Base-by-base conservation (phyloP, 1,140 invertebrate genomes). In the Metaphire vulgaris region DNA sequence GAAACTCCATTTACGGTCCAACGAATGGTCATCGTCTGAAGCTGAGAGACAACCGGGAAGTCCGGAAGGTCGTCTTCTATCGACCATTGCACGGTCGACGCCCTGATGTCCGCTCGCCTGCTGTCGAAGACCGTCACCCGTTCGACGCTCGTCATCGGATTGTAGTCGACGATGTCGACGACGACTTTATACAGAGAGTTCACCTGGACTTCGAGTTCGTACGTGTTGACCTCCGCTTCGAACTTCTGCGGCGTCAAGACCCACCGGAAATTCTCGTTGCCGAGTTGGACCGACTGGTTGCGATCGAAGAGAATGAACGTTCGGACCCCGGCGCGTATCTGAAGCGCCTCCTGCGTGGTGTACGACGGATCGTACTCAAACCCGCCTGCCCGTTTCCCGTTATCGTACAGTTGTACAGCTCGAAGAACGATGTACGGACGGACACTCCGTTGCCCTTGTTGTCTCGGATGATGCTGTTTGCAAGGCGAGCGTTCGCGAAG, bases 331-430 rank as follows among this genome's bases (percentile, higher is more conserved):
- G 69, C 32, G n/a, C 77, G 29, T 6, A 78, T 21, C 26, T 80
- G 78, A 0, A 83, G 79, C 12, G 82, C 83, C 68, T 86, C 83
- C 69, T 84, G 82, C 6, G 91, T 91, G 12, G 92, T 91, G 68
- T 98, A 88, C 15, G 91, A 91, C 1, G 96, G 94, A 88, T 99
- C 92, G 83, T 98, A 97, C 75, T 92, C 90, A 79, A 99, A 92
- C 0, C 96, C 97, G 93, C 92, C 68, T 92, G 88, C 69, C 89
- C 89, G 84, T 98, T 99, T 74, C 93, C 77, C 0, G 71, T 78
- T 69, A 85, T 77, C 1, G 77, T 82, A 2, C 81, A 80, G 76
- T 83, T 80, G 1, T 75, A 76, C 0, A 85, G 67, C 21, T 81
- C 72, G 15, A 85, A 69, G 70, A 80, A 80, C 21, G 85, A 81